Evolutionary conservation across 2,113 vertebrate genomes (phyloP).

Genomic region (Alligator sinensis): DNA sequence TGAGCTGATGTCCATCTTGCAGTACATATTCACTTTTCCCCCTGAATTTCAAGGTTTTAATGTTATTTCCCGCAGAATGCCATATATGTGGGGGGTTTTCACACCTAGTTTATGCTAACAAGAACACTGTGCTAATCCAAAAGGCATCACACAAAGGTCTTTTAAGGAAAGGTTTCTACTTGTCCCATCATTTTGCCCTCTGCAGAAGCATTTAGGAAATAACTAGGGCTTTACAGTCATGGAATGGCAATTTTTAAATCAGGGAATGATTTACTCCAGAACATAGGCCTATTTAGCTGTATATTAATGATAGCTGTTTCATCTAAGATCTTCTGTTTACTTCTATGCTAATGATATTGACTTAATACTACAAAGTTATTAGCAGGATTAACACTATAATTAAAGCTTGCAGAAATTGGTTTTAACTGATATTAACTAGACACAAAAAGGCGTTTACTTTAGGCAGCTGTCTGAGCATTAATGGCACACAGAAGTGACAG

Average conservation of each 20-base stretch:
- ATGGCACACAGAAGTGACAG: neutral
- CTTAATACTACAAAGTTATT: neutral
- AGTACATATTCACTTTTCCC: neutral
- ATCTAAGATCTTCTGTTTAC: neutral
- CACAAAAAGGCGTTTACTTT: neutral
- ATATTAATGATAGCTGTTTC: neutral
- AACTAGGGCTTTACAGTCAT: neutral
- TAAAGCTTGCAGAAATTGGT: neutral
- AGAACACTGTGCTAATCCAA: neutral
- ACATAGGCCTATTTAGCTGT: neutral
- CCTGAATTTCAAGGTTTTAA: neutral
- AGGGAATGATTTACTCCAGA: neutral
- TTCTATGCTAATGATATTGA: neutral
- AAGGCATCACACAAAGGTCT: neutral
- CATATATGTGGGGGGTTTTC: neutral
- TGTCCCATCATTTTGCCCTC: neutral
- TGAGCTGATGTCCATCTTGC: neutral
- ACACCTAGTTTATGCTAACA: neutral
- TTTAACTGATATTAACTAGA: neutral
- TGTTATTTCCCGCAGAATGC: rapidly evolving
- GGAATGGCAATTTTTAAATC: neutral
- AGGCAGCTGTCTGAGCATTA: neutral
- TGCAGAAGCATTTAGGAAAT: neutral
- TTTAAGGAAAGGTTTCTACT: neutral
- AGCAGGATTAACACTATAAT: neutral